phyloP scores from a whole-genome alignment of 2,888 invertebrate genomes.

The Drosophila meridionalis region DNA sequence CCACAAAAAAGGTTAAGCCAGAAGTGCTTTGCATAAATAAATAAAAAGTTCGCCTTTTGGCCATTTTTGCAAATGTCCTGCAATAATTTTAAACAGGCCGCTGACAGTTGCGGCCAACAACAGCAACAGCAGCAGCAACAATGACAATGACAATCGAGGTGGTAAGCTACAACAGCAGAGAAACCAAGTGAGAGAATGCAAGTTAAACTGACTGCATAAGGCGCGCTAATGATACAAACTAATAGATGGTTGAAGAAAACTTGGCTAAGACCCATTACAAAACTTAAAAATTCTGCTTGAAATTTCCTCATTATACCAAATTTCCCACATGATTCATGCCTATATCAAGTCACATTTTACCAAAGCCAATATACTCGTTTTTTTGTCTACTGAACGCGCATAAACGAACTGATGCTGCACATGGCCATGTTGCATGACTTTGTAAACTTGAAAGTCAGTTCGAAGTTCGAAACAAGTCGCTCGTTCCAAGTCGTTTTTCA shows the following conservation, averaged over 20 bases:
- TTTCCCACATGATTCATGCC: not conserved
- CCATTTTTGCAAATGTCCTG: conserved; percentile 73
- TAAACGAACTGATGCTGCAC: conserved; percentile 55
- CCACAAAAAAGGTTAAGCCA: conserved; percentile 18
- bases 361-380: not conserved
- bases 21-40: conserved; percentile 55
- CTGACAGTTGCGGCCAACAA: conserved; percentile 52
- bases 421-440: conserved; percentile 77
- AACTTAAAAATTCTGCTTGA: too few relatives aligned
- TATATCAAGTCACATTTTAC: not conserved
- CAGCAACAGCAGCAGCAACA: conserved; percentile 38
- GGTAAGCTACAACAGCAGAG: conserved; percentile 10
- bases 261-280: not conserved
- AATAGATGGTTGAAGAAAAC: not conserved
- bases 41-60: conserved; percentile 61
- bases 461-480: conserved; percentile 60
- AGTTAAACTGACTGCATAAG: not conserved
- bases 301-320: too few relatives aligned
- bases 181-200: not conserved
- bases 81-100: conserved; percentile 70
- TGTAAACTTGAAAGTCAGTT: conserved; percentile 74
- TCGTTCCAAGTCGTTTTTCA: conserved; percentile 20
- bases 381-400: not conserved
- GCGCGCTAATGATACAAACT: not conserved
- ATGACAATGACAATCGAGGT: conserved; percentile 39